A percentile compares a stretch with the other conserved stretches of the same genome.
These are phyloP conservation scores for Allophyes oxyacanthae DNA, from an alignment of 2,888 invertebrate species.

Conservation along the genomic window DNA sequence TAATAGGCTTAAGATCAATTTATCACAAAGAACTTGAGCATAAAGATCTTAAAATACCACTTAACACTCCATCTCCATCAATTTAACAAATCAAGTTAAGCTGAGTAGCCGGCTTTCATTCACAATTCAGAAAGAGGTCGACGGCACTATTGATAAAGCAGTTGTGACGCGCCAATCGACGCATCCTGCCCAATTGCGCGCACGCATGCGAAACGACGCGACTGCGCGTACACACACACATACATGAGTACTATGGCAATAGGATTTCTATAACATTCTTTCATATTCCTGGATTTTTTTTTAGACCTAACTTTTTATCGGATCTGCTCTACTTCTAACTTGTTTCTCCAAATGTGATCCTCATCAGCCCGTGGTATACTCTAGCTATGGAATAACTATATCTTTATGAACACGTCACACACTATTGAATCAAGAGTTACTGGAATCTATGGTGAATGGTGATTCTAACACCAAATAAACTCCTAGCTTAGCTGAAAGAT, in stretches of 20 bases:
- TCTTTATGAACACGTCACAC: too few relatives aligned
- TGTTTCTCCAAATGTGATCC: too few relatives aligned
- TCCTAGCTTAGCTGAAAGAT: too few relatives aligned
- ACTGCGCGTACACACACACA: conserved; percentile 35
- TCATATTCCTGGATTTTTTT: too few relatives aligned
- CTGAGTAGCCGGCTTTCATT: conserved; percentile 58
- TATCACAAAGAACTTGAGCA: conserved; percentile 5
- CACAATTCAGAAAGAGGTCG: conserved; percentile 69
- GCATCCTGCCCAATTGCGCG: conserved; percentile 73
- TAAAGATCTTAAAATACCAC: conserved; percentile 17
- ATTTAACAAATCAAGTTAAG: conserved; percentile 55
- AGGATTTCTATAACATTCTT: background rate
- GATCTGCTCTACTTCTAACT: too few relatives aligned
- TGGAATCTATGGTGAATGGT: too few relatives aligned
- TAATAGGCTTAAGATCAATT: too few relatives aligned
- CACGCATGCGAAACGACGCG: conserved; percentile 55
- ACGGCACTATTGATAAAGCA: conserved; percentile 74
- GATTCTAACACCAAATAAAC: too few relatives aligned
- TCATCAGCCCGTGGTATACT: too few relatives aligned
- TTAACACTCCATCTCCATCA: conserved; percentile 48
- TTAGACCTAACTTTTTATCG: too few relatives aligned
- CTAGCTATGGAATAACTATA: too few relatives aligned
- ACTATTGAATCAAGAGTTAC: too few relatives aligned
- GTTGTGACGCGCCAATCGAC: conserved; percentile 66
- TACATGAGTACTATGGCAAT: background rate